Conservation (phyloP, 92 coral and sea anemone genomes). For the Zoanthus sansibaricus region DNA sequence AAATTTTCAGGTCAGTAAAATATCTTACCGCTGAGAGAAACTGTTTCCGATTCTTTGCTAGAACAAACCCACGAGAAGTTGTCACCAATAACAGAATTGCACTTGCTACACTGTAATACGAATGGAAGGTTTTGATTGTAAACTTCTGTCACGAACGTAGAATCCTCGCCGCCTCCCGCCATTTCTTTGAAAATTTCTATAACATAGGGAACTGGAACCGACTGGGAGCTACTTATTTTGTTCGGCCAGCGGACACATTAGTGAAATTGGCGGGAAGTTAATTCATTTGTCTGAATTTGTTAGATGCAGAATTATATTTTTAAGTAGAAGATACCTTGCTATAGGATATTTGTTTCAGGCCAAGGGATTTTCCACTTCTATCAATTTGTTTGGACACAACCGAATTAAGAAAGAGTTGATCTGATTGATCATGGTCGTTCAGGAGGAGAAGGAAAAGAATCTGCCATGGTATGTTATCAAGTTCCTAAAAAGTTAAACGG, state of each 20-base stretch:
- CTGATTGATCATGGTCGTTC: constrained; percentile 12
- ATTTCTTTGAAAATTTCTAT: not conserved
- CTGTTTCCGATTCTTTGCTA: constrained; percentile 47
- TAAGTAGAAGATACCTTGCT: not conserved
- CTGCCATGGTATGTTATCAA: constrained; percentile 26
- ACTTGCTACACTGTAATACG: constrained; percentile 57
- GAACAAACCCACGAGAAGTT: constrained; percentile 55
- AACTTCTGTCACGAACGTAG: constrained; percentile 2
- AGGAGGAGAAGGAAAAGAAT: constrained; percentile 18
- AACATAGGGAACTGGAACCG: not conserved
- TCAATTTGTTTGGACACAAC: not conserved
- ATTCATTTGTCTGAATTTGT: not conserved
- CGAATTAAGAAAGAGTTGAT: not conserved
- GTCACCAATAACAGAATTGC: constrained; percentile 61
- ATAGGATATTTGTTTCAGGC: not conserved
- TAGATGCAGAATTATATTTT: not conserved
- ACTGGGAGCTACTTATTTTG: not conserved
- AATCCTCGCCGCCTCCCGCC: constrained; percentile 47
- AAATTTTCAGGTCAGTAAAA: not conserved
- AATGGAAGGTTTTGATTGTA: constrained; percentile 30
- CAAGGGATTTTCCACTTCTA: not conserved
- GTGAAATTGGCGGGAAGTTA: constrained; percentile 33
- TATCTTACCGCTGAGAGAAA: constrained; percentile 52
- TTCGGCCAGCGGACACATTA: constrained; percentile 29
- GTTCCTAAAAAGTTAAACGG: too few species aligned